A percentile compares a stretch with the other conserved stretches of the same genome.
phyloP scores from a whole-genome alignment of 2,888 invertebrate species.

The Cheilosia soror region DNA sequence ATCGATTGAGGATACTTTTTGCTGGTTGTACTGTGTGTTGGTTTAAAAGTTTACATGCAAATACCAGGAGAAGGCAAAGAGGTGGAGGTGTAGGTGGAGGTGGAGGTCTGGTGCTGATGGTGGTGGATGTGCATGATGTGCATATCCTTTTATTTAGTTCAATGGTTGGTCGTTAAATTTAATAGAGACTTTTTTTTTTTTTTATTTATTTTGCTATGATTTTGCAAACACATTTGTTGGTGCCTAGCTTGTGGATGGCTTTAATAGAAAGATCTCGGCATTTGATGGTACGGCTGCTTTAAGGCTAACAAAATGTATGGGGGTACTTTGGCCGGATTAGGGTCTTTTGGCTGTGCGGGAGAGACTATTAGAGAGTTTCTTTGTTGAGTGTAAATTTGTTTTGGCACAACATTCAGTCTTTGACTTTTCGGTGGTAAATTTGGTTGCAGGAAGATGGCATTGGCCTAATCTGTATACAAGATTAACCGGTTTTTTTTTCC shows the following conservation, averaged over 20 bases:
- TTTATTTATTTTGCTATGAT: constrained; percentile 68
- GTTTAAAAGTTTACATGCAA: constrained; percentile 75
- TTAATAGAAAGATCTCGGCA: constrained; percentile 54
- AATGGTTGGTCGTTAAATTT: constrained; percentile 75
- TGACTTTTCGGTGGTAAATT: background rate
- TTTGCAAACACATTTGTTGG: constrained; percentile 46
- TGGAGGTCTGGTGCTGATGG: constrained; percentile 34
- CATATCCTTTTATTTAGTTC: constrained; percentile 76
- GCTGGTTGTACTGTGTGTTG: constrained; percentile 55
- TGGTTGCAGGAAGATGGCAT: background rate
- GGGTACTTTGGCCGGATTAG: constrained; percentile 20
- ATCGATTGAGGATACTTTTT: constrained; percentile 68
- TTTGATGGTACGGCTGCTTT: constrained; percentile 28
- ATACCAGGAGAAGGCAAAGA: constrained; percentile 38
- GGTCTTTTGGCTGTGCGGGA: constrained; percentile 16
- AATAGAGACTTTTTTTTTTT: constrained; percentile 61
- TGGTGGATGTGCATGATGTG: constrained; percentile 71
- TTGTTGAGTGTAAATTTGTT: constrained; percentile 22
- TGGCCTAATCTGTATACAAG: too few species aligned
- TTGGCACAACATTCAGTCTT: background rate
- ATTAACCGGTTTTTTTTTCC: too few species aligned
- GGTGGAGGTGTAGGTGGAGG: too few species aligned
- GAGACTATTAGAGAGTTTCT: constrained; percentile 12
- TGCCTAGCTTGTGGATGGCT: constrained; percentile 23
- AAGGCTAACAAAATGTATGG: constrained; percentile 16